These are phyloP conservation scores for Aramus guarauna DNA, from an alignment of 2,113 vertebrate genomes.

Conservation along the genomic window DNA sequence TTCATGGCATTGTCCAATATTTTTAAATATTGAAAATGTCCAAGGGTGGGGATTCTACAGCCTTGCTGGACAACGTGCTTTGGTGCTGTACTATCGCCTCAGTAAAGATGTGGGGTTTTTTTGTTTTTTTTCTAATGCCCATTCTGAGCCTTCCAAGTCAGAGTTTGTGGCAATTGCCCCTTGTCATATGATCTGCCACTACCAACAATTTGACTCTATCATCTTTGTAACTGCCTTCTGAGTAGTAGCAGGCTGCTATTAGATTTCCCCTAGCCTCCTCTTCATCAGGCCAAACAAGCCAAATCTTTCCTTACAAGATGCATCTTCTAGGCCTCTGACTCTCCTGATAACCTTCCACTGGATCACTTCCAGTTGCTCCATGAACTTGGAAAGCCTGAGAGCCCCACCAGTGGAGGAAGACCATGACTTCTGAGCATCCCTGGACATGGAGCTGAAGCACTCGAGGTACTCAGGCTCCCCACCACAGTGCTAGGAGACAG, in stretches of 20 bases:
- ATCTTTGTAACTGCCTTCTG: neutral
- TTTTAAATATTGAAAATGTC: neutral
- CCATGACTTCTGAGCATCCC: neutral
- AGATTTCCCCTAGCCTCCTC: neutral
- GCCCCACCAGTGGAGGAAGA: neutral
- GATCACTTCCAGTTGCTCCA: neutral
- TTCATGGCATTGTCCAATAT: neutral
- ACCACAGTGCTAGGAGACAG: rapidly evolving
- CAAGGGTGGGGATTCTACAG: neutral
- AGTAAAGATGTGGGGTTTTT: rapidly evolving
- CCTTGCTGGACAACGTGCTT: rapidly evolving
- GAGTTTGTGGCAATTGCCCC: neutral
- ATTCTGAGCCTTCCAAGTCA: neutral
- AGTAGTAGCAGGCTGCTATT: neutral
- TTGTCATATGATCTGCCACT: neutral
- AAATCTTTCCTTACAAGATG: neutral
- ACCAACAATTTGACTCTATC: neutral
- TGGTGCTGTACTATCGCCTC: neutral
- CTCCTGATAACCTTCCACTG: neutral
- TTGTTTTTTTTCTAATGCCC: neutral
- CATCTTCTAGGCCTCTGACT: neutral
- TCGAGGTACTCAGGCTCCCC: neutral
- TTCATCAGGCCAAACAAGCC: neutral
- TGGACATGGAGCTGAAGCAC: neutral
- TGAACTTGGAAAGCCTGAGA: neutral